Evolutionary conservation across 2,888 invertebrate species (phyloP), one percentile per base, ranked within the genome.

Genomic region (Sinohyriopsis cumingii): DNA sequence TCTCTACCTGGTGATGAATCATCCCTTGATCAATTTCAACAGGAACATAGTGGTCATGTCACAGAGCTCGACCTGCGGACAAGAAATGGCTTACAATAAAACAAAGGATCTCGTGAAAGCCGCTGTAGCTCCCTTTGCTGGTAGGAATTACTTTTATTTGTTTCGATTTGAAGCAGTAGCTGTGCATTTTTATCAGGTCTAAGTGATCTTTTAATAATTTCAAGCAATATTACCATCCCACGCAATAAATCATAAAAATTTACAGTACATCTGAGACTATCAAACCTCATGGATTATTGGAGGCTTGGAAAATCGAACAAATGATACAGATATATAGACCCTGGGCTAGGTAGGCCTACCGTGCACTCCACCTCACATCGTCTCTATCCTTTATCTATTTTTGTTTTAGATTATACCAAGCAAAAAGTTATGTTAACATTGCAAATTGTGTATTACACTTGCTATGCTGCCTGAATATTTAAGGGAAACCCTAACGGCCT

Each of bases 1-100:
- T 45, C 77, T 88, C 60, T 78, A 87, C 15, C 76, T 88, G 20
- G 83, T 86, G 20, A 77, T 88, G 77, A 84, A 77, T 61, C 80
- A 86, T 63, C 88, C 89, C 0, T 78, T 87, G 62, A 66, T 76
- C n/a, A 88, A 89, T 78, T 84, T 87, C 73, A 82, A 77, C 69
- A 72, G 82, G 65, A 89, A 89, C 76, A 75, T 85, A 22, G 69
- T 83, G 45, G 84, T 86, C 25, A 80, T 88, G 82, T 79, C 86
- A 7, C 81, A 85, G 55, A 85, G 84, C 55, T 75, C 82, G 45
- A 85, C 85, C 0, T 89, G 89, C 69, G 88, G 87, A 7, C 88
- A 88, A 69, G 81, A 85, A 65, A 72, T 86, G 76, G 84, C 85
- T 9, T 64, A 81, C 24, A 87, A 88, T 73, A 82, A 82, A 68